A percentile compares a stretch with the other conserved stretches of the same genome.
These are phyloP conservation scores for Vombatus ursinus DNA, from an alignment of 2,113 vertebrate genomes.

Conservation along the genomic window DNA sequence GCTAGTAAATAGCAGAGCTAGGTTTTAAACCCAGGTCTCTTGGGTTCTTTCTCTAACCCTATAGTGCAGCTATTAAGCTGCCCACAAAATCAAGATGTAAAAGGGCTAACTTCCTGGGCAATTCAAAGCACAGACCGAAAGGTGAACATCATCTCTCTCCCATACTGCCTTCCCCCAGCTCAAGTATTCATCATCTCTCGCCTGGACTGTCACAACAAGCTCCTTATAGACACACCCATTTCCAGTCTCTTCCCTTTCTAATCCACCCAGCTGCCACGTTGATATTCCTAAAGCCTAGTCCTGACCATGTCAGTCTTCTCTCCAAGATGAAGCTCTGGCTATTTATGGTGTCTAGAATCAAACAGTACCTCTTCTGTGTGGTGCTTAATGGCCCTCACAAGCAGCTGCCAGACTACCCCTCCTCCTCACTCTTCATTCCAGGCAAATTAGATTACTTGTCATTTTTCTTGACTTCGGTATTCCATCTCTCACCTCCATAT, in stretches of 20 bases:
- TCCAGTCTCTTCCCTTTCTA: background rate
- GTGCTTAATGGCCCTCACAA: background rate
- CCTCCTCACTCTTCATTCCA: background rate
- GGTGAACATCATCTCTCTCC: background rate
- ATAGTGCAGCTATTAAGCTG: background rate
- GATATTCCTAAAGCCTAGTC: background rate
- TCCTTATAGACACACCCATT: background rate
- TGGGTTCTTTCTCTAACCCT: background rate
- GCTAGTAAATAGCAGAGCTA: background rate
- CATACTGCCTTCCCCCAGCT: background rate
- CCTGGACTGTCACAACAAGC: background rate
- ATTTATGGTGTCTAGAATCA: background rate
- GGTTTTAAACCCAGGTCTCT: background rate
- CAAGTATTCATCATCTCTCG: background rate
- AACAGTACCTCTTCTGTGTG: background rate
- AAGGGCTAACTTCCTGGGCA: background rate
- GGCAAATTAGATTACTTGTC: background rate
- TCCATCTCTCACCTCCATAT: background rate
- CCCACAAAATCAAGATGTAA: background rate
- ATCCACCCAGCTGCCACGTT: background rate
- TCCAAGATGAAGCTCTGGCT: background rate
- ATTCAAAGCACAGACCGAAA: background rate
- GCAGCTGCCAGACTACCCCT: background rate
- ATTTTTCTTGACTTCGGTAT: background rate
- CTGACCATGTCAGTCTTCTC: background rate